Conservation (phyloP, 2,888 invertebrate species). For the Yponomeuta plumbellus region DNA sequence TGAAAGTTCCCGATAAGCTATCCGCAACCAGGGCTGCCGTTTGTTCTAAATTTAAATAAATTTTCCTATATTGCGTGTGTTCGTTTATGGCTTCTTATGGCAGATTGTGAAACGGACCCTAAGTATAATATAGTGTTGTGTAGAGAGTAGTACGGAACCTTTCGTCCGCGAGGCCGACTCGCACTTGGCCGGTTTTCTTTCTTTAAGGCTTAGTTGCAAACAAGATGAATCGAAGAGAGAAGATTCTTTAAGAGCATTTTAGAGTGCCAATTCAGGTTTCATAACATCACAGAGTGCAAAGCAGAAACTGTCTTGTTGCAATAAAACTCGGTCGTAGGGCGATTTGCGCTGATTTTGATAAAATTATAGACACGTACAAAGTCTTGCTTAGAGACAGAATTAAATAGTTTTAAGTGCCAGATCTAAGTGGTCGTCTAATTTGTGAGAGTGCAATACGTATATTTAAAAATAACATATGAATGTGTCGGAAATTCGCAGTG, state of each 20-base stretch:
- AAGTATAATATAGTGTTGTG: too few species aligned
- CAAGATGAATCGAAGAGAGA: not conserved
- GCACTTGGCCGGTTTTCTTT: too few species aligned
- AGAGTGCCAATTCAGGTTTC: conserved; percentile 49
- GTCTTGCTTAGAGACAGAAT: conserved; percentile 51
- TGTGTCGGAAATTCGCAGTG: not conserved
- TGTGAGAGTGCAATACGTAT: conserved; percentile 39
- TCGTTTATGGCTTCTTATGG: too few species aligned
- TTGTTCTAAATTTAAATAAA: too few species aligned
- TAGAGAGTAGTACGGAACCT: too few species aligned
- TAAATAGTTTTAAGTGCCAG: conserved; percentile 25
- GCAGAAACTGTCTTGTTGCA: conserved; percentile 36
- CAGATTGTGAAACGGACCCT: too few species aligned
- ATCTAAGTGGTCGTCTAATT: conserved; percentile 7
- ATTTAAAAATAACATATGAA: conserved; percentile 24
- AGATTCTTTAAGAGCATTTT: not conserved
- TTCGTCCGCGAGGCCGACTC: too few species aligned
- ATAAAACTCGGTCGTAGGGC: conserved; percentile 56
- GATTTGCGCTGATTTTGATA: conserved; percentile 57
- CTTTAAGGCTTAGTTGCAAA: not conserved
- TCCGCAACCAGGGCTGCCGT: too few species aligned
- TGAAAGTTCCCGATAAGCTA: too few species aligned
- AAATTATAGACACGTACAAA: conserved; percentile 44
- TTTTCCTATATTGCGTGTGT: too few species aligned
- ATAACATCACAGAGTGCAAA: conserved; percentile 42